Evolutionary conservation across 2,113 vertebrate genomes (phyloP).

Genomic region (Syrmaticus mikado): DNA sequence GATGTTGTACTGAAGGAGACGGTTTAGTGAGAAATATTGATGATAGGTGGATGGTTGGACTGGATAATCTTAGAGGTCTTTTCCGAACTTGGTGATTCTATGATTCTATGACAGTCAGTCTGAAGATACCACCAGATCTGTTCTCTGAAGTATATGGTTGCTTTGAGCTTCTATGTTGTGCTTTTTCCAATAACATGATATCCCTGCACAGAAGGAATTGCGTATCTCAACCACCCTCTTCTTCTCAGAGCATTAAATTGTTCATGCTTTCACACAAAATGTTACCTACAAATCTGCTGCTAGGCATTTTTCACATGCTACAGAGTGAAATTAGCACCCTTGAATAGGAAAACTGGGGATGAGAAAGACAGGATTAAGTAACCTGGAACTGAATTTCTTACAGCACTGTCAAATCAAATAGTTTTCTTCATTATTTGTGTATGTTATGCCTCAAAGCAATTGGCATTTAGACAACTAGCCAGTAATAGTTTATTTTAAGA

Average conservation of each 20-base stretch:
- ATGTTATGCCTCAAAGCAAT: not conserved
- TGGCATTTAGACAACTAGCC: not conserved
- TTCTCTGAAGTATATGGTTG: not conserved
- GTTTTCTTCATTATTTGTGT: not conserved
- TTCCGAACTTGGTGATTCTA: no score
- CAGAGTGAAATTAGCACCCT: not conserved
- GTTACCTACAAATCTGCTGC: not conserved
- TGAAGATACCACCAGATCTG: not conserved
- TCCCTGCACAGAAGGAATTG: not conserved
- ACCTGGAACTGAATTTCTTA: not conserved
- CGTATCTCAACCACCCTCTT: not conserved
- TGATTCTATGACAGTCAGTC: not conserved
- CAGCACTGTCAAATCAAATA: not conserved
- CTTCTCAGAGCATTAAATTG: not conserved
- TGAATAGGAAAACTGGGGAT: not conserved
- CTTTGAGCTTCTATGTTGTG: not conserved
- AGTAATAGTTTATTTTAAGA: constrained; percentile 2
- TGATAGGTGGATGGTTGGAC: no score
- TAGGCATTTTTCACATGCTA: not conserved
- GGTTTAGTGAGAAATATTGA: no score
- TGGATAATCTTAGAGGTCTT: no score
- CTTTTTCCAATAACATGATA: not conserved
- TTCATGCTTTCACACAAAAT: not conserved
- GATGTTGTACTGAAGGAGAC: no score
- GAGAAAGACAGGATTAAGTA: not conserved